Percentiles rank a stretch among this genome's conserved stretches.
These are phyloP conservation scores for Archegozetes longisetosus DNA, from an alignment of 1,140 invertebrate species.

Conservation along the genomic window DNA sequence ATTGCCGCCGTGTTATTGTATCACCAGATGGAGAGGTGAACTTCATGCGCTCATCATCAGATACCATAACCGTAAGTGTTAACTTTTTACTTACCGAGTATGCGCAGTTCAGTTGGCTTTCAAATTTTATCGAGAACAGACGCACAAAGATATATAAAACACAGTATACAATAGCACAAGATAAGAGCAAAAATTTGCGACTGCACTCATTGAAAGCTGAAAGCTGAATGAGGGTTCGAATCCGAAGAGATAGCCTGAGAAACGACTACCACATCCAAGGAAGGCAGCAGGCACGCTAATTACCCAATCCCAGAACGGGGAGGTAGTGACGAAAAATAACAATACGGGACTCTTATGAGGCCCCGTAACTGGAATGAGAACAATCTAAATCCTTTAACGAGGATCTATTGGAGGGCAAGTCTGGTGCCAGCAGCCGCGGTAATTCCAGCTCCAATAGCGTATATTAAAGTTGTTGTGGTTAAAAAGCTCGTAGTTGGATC, in stretches of 20 bases:
- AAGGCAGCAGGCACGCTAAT: conserved; percentile 76
- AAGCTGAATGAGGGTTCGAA: conserved; percentile 40
- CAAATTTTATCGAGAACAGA: neutral
- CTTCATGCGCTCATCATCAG: neutral
- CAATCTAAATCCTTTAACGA: conserved; percentile 76
- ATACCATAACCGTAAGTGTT: neutral
- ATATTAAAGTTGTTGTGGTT: conserved; percentile 52
- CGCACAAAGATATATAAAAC: neutral
- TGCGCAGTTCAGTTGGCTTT: neutral
- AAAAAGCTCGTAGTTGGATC: conserved; percentile 34
- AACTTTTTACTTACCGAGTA: neutral
- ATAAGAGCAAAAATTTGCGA: too few species aligned
- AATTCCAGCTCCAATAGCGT: conserved; percentile 79
- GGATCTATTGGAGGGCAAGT: conserved; percentile 76
- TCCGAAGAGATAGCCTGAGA: conserved; percentile 61
- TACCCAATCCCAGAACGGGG: conserved; percentile 63
- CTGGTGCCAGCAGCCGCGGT: conserved; percentile 52
- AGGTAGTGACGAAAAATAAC: conserved; percentile 73
- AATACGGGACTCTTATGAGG: conserved; percentile 57
- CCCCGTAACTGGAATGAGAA: conserved; percentile 72
- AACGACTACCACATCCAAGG: conserved; percentile 82
- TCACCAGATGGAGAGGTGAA: neutral
- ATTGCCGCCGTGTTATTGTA: too few species aligned
- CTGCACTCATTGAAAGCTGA: conserved; percentile 34
- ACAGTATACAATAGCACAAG: too few species aligned